A percentile compares a stretch with the other conserved stretches of the same genome.
Conservation (phyloP, 2,113 vertebrate genomes). For the Camelus bactrianus region DNA sequence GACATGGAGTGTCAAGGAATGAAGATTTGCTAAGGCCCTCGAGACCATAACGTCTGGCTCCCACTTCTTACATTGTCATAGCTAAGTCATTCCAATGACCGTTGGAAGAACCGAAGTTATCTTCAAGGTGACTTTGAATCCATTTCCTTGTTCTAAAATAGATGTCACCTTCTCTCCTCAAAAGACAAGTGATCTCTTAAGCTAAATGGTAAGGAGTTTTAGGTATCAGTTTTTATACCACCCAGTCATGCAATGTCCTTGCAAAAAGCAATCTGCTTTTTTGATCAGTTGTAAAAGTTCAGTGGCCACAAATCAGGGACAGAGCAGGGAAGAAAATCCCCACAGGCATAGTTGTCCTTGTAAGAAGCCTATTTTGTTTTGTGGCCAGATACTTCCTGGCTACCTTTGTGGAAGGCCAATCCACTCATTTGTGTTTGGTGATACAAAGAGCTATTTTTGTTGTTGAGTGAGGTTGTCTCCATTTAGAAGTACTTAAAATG, state of each 20-base stretch:
- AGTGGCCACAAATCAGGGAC: background rate
- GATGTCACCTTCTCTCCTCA: background rate
- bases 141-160: background rate
- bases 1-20: background rate
- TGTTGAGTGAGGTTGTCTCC: background rate
- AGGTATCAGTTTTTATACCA: background rate
- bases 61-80: background rate
- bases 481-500: constrained; percentile 65
- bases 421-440: background rate
- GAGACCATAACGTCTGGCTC: background rate
- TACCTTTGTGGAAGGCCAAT: background rate
- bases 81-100: background rate
- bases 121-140: background rate
- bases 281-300: background rate
- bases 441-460: constrained; percentile 65
- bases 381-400: background rate
- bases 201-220: background rate
- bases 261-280: background rate
- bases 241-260: background rate
- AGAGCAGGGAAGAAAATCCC: background rate
- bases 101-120: background rate
- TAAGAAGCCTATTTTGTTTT: background rate
- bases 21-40: background rate
- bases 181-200: background rate
- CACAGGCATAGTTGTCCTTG: background rate